These are phyloP conservation scores for Poliocrania exsul DNA, from an alignment of 2,797 vertebrate species.

Conservation along the genomic window DNA sequence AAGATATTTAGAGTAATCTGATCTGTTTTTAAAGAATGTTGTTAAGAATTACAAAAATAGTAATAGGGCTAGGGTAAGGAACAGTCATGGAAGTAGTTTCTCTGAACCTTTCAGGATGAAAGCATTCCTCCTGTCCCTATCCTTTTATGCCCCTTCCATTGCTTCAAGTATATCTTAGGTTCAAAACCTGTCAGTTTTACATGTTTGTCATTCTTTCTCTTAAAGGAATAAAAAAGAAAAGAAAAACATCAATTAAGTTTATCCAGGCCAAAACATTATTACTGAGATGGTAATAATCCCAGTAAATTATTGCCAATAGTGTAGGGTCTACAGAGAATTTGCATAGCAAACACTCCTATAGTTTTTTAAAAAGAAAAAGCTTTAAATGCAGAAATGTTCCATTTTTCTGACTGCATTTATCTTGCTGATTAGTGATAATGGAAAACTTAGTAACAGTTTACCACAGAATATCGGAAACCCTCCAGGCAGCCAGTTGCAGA, in stretches of 20 bases:
- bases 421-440: slow-evolving; percentile 38
- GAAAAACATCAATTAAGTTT: not conserved
- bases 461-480: not conserved
- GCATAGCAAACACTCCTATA: not conserved
- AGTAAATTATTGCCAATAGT: not conserved
- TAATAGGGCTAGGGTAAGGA: not conserved
- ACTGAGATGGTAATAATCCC: not conserved
- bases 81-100: not conserved
- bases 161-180: not conserved
- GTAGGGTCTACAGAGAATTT: not conserved
- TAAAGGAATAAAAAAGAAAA: not conserved
- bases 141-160: not conserved
- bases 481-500: not conserved
- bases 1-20: not conserved
- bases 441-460: slow-evolving; percentile 34
- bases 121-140: not conserved
- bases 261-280: not conserved
- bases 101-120: not conserved
- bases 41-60: not conserved
- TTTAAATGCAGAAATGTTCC: not conserved
- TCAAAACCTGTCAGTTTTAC: not conserved
- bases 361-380: not conserved
- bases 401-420: slow-evolving; percentile 22
- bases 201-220: not conserved
- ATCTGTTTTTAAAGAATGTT: not conserved